Evolutionary conservation across 2,888 invertebrate species (phyloP), one percentile per base, ranked within the genome.

Genomic region (Brenthis hecate): DNA sequence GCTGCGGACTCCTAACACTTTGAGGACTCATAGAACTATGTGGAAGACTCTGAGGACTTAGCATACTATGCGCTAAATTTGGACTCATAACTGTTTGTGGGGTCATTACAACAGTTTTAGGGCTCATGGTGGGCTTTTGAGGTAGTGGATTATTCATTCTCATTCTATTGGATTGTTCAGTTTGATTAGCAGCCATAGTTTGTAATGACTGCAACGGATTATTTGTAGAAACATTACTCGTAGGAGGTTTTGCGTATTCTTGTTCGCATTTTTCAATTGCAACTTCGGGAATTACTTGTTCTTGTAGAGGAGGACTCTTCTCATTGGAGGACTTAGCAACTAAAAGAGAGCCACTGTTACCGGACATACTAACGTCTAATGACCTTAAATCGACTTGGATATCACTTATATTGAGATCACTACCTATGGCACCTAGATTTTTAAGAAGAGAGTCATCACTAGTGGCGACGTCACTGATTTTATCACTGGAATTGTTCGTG

Each of bases 381-480:
- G 92, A 92, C 80, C 92, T 91, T 92, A 92, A 91, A 89, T 92
- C 92, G 78, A 92, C 92, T 87, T 91, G 92, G 82, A 92, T 92
- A 92, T 92, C 92, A 92, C 91, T 92, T 88, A 92, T 92, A 80
- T 92, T 92, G 92, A 92, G 92, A 92, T 92, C 92, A 91, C 92
- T 92, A 86, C 92, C 92, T 92, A 92, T 92, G 92, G 92, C 92
- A 92, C 92, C 92, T 87, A 92, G 78, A 82, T 92, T 92, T 91
- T 92, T 92, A 77, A 92, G 90, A 83, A 92, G 83, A 77, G 92
- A 92, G 85, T 92, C 92, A 81, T 92, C 92, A 89, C 92, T 92
- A 77, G 89, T 92, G 53, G 91, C 88, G 82, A 92, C 92, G 71
- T 92, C 91, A 87, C 91, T 91, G 77, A 92, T 88, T 88, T 92